These are phyloP conservation scores for Molossus molossus DNA, from an alignment of 2,797 vertebrate genomes.

Conservation along the genomic window DNA sequence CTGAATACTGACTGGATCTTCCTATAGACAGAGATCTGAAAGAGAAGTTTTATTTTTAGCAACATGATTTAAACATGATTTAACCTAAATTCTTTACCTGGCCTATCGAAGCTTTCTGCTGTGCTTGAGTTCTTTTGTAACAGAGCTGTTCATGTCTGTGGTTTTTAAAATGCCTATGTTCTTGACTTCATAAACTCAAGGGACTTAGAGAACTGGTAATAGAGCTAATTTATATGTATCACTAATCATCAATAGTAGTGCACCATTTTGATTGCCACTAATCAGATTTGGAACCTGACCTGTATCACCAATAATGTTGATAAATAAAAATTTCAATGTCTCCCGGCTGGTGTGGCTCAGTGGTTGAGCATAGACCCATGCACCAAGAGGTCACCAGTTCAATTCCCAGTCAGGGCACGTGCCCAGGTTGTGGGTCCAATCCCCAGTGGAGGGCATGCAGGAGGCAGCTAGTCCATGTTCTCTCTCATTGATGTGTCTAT, in stretches of 20 bases:
- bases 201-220: neutral
- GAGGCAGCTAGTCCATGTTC: too few species aligned
- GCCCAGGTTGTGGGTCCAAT: too few species aligned
- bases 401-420: too few species aligned
- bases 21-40: neutral
- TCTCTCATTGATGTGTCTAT: too few species aligned
- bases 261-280: neutral
- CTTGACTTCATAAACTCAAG: neutral
- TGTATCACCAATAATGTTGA: neutral
- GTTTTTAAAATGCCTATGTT: neutral
- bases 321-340: neutral
- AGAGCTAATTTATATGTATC: neutral
- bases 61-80: constrained; percentile 5
- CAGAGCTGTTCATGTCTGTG: neutral
- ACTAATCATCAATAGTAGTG: neutral
- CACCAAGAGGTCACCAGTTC: too few species aligned
- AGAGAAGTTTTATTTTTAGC: neutral
- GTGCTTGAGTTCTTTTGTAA: neutral
- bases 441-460: too few species aligned
- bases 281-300: neutral
- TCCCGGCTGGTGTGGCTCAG: too few species aligned
- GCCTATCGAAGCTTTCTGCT: neutral
- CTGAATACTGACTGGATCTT: neutral
- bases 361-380: too few species aligned
- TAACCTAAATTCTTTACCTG: constrained; percentile 6